phyloP scores from a whole-genome alignment of 2,888 invertebrate species.

The Caradrina clavipalpis region DNA sequence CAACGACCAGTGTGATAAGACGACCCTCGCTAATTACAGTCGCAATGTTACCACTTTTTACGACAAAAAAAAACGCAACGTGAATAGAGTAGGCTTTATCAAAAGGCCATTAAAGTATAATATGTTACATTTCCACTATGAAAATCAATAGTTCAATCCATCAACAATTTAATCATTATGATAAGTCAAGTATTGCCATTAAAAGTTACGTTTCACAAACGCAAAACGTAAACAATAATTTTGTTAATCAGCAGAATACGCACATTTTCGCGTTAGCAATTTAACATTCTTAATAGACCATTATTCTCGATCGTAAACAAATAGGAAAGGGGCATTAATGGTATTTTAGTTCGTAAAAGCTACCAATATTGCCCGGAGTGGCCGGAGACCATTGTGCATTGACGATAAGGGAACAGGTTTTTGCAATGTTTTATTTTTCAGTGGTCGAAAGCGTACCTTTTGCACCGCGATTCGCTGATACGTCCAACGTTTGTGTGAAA shows the following conservation, averaged over 20 bases:
- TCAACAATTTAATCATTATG: conserved; percentile 45
- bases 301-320: conserved; percentile 78
- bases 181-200: conserved; percentile 47
- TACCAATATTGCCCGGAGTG: conserved; percentile 65
- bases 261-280: conserved; percentile 73
- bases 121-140: conserved; percentile 20
- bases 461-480: conserved; percentile 67
- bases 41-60: conserved; percentile 38
- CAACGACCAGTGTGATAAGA: conserved; percentile 49
- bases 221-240: conserved; percentile 64
- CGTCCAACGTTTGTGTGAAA: conserved; percentile 52
- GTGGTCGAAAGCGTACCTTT: conserved; percentile 68
- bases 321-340: conserved; percentile 80
- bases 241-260: conserved; percentile 69
- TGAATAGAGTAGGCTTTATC: conserved; percentile 17
- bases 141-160: conserved; percentile 29
- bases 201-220: conserved; percentile 35
- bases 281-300: conserved; percentile 78
- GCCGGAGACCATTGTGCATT: conserved; percentile 71
- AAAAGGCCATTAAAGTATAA: not conserved
- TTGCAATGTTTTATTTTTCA: conserved; percentile 73
- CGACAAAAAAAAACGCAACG: conserved; percentile 7
- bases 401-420: conserved; percentile 76
- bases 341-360: conserved; percentile 76
- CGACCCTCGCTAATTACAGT: conserved; percentile 45